Conservation (phyloP, 2,113 vertebrate genomes). For the Electrona antarctica region DNA sequence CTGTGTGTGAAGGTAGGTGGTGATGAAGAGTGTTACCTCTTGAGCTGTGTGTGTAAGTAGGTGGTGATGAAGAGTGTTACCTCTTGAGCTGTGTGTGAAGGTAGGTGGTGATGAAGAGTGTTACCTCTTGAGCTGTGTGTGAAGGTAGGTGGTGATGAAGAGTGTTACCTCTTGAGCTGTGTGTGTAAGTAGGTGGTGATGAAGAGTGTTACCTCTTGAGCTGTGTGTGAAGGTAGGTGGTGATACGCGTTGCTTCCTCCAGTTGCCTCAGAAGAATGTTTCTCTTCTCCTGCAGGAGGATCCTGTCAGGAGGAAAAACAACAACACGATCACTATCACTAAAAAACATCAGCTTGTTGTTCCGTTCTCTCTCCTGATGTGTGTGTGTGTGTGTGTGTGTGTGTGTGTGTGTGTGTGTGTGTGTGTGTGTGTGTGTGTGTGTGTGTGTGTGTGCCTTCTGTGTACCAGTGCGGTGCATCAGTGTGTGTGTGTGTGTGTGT, state of each 20-base stretch:
- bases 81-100: too few species aligned
- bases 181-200: slow-evolving; percentile 94
- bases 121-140: slow-evolving; percentile 92
- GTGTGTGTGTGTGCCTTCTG: not conserved
- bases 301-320: slow-evolving; percentile 70
- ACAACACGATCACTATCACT: not conserved
- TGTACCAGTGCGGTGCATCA: too few species aligned
- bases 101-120: too few species aligned
- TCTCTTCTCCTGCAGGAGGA: slow-evolving; percentile 94
- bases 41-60: slow-evolving; percentile 94
- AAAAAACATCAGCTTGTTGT: too few species aligned
- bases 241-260: slow-evolving; percentile 91
- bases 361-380: too few species aligned
- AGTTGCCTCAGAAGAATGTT: slow-evolving; percentile 91
- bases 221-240: slow-evolving; percentile 94
- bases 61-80: too few species aligned
- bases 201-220: slow-evolving; percentile 82
- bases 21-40: slow-evolving; percentile 82
- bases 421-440: slow-evolving; percentile 4
- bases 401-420: not conserved
- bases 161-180: slow-evolving; percentile 87
- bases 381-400: not conserved
- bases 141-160: slow-evolving; percentile 89
- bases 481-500: too few species aligned
- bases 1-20: slow-evolving; percentile 94